phyloP scores from a whole-genome alignment of 2,888 invertebrate genomes.

The Drepana falcataria region DNA sequence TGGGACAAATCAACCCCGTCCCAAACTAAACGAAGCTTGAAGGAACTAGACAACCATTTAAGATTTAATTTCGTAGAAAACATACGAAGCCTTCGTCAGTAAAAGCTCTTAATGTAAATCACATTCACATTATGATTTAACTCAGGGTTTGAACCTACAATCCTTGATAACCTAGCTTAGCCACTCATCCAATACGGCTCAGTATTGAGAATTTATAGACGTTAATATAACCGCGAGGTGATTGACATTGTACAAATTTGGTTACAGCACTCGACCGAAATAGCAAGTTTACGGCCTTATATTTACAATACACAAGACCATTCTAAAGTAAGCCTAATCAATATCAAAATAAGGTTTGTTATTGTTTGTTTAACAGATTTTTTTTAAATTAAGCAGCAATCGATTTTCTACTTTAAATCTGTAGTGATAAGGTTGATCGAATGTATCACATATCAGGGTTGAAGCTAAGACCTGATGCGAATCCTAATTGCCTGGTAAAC shows the following conservation, averaged over 20 bases:
- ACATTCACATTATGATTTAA: too few species aligned
- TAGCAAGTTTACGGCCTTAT: conserved; percentile 21
- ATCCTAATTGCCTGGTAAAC: background rate
- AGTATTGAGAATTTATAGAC: too few species aligned
- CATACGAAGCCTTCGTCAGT: too few species aligned
- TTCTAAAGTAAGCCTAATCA: conserved; percentile 9
- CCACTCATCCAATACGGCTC: too few species aligned
- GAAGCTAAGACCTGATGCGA: background rate
- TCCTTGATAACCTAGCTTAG: too few species aligned
- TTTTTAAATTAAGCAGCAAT: background rate
- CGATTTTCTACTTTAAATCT: background rate
- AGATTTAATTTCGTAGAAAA: too few species aligned
- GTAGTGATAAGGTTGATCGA: background rate
- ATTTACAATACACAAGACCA: conserved; percentile 8
- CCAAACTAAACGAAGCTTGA: too few species aligned
- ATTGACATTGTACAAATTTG: conserved; percentile 42
- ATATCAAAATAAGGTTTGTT: background rate
- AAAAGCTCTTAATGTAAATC: too few species aligned
- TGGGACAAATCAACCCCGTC: too few species aligned
- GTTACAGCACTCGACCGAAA: conserved; percentile 34
- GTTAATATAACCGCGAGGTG: conserved; percentile 27
- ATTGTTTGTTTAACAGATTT: background rate
- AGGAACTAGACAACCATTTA: too few species aligned
- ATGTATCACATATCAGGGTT: too few species aligned
- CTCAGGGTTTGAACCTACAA: too few species aligned